phyloP scores from a whole-genome alignment of 2,888 invertebrate species.

The Acheta domesticus region DNA sequence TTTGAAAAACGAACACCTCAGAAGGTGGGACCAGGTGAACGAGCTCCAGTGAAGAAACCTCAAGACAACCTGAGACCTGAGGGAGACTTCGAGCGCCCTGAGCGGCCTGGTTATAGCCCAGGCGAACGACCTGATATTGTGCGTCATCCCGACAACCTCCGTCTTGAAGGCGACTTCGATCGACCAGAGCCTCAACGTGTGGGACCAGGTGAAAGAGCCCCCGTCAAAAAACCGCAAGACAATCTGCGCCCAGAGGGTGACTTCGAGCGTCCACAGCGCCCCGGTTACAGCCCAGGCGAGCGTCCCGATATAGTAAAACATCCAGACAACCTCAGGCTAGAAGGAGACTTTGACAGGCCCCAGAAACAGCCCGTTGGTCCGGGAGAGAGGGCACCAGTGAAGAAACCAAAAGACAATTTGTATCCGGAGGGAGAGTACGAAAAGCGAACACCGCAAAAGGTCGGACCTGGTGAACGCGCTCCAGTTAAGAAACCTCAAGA shows the following conservation, averaged over 20 bases:
- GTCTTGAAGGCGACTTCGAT: slow-evolving; percentile 57
- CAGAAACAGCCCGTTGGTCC: slow-evolving; percentile 48
- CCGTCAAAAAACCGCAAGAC: slow-evolving; percentile 55
- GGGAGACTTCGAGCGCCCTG: slow-evolving; percentile 55
- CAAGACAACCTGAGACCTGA: slow-evolving; percentile 54
- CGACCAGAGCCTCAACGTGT: slow-evolving; percentile 47
- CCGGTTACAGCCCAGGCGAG: slow-evolving; percentile 45
- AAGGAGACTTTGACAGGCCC: slow-evolving; percentile 45
- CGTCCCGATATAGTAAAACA: slow-evolving; percentile 44
- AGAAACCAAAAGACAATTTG: slow-evolving; percentile 53
- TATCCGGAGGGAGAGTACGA: slow-evolving; percentile 55
- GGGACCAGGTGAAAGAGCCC: slow-evolving; percentile 38
- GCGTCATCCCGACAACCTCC: slow-evolving; percentile 53
- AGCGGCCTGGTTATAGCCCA: slow-evolving; percentile 51
- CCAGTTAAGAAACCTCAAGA: slow-evolving; percentile 49
- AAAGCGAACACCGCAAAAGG: slow-evolving; percentile 44
- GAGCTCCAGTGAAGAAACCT: slow-evolving; percentile 49
- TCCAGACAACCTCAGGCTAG: slow-evolving; percentile 45
- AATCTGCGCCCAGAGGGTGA: slow-evolving; percentile 58
- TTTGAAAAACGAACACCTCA: slow-evolving; percentile 43
- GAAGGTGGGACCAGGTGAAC: slow-evolving; percentile 49
- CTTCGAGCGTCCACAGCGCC: slow-evolving; percentile 42
- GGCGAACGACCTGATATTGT: slow-evolving; percentile 57
- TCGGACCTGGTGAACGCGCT: slow-evolving; percentile 46
- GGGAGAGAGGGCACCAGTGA: slow-evolving; percentile 39